Percentiles rank a stretch among this genome's conserved stretches.
These are phyloP conservation scores for Apamea sordens DNA, from an alignment of 2,888 invertebrate species.

Conservation along the genomic window DNA sequence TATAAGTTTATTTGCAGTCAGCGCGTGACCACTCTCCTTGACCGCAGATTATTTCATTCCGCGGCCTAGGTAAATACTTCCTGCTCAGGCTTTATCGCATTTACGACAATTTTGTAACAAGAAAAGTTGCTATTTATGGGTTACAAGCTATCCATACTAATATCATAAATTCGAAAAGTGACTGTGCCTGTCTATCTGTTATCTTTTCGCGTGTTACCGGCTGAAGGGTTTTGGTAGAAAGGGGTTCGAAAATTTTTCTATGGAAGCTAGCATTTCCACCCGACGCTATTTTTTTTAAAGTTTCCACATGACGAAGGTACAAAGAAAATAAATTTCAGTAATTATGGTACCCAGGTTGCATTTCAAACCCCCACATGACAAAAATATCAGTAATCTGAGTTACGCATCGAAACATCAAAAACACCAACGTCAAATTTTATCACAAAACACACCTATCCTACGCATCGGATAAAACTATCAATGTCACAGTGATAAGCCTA, in stretches of 20 bases:
- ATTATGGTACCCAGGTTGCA: too few relatives aligned
- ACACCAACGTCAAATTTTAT: background rate
- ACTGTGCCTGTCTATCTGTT: background rate
- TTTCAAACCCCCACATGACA: background rate
- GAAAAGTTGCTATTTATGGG: background rate
- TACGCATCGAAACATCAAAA: background rate
- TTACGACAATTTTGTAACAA: slow-evolving; percentile 2
- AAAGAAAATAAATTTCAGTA: too few relatives aligned
- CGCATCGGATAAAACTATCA: slow-evolving; percentile 14
- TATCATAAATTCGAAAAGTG: background rate
- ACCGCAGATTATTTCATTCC: slow-evolving; percentile 47
- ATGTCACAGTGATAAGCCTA: slow-evolving; percentile 8
- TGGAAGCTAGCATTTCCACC: too few relatives aligned
- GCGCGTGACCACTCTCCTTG: slow-evolving; percentile 44
- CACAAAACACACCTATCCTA: background rate
- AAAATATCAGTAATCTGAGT: background rate
- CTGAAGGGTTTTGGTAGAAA: too few relatives aligned
- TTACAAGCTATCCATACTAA: background rate
- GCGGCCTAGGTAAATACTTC: slow-evolving; percentile 30
- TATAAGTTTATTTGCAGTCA: slow-evolving; percentile 12
- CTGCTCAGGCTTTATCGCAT: slow-evolving; percentile 12
- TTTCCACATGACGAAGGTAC: too few relatives aligned
- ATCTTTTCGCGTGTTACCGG: too few relatives aligned
- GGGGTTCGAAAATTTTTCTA: too few relatives aligned
- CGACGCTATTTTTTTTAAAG: too few relatives aligned